A percentile compares a stretch with the other conserved stretches of the same genome.
Conservation (phyloP, 2,888 invertebrate species). For the Drosophila parthenogenetica region DNA sequence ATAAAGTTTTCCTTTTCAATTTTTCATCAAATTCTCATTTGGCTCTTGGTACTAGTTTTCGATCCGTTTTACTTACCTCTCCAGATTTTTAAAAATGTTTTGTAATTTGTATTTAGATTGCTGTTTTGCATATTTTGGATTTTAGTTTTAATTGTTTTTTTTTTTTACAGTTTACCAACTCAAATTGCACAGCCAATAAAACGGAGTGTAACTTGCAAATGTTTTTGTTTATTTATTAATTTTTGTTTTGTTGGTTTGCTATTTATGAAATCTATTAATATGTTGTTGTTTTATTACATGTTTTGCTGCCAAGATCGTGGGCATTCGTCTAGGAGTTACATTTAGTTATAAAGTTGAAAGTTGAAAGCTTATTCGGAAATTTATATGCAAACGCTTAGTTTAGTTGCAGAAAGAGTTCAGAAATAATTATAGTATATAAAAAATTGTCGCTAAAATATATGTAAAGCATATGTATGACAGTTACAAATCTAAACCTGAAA, state of each 20-base stretch:
- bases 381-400: constrained; percentile 54
- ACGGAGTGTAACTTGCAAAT: constrained; percentile 50
- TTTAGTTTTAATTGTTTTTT: constrained; percentile 37
- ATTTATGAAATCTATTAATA: constrained; percentile 26
- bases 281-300: constrained; percentile 20
- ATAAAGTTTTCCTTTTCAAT: constrained; percentile 26
- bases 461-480: constrained; percentile 37
- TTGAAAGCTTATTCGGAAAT: constrained; percentile 60
- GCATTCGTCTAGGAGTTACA: constrained; percentile 50
- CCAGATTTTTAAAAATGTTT: constrained; percentile 50
- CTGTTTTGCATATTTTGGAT: constrained; percentile 28
- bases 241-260: constrained; percentile 18
- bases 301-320: constrained; percentile 41
- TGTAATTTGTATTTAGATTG: constrained; percentile 40
- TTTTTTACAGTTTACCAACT: constrained; percentile 61
- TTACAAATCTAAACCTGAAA: constrained; percentile 22
- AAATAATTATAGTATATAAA: constrained; percentile 28
- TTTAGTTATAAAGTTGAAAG: constrained; percentile 46
- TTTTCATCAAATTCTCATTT: constrained; percentile 51
- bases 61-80: constrained; percentile 74
- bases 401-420: constrained; percentile 22
- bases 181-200: constrained; percentile 61
- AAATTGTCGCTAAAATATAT: constrained; percentile 26
- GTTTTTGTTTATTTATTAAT: constrained; percentile 1
- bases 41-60: constrained; percentile 50